Conservation (phyloP, 1,140 invertebrate species). For the Bombus confusus region DNA sequence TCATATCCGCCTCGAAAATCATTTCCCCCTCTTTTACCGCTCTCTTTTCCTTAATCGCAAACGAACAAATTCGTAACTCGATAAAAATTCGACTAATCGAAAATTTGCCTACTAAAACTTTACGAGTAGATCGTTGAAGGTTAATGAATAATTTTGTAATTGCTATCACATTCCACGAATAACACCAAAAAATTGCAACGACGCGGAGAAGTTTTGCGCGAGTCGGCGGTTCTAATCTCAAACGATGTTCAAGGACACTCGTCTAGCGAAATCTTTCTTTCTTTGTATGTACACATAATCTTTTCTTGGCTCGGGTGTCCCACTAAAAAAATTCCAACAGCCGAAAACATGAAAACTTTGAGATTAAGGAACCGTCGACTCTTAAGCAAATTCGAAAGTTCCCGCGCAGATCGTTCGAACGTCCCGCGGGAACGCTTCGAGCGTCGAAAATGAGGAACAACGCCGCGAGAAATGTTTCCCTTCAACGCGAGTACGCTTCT, state of each 20-base stretch:
- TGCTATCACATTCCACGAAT: not conserved
- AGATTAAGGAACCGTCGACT: not conserved
- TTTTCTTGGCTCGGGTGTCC: not conserved
- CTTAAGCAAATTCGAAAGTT: not conserved
- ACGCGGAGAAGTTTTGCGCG: not conserved
- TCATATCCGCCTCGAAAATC: not conserved
- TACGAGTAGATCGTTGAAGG: too few relatives aligned
- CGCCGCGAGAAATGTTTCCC: not conserved
- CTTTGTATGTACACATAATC: not conserved
- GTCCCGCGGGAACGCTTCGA: not conserved
- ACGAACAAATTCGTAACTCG: conserved; percentile 7
- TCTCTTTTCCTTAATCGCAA: not conserved
- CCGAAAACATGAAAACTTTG: not conserved
- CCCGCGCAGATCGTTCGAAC: not conserved
- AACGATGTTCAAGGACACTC: not conserved
- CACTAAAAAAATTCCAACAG: not conserved
- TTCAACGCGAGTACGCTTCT: not conserved
- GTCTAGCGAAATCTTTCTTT: not conserved
- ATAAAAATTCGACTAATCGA: conserved; percentile 20
- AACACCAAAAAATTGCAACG: conserved; percentile 11
- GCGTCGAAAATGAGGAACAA: conserved; percentile 16
- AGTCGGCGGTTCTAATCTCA: not conserved
- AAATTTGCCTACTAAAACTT: conserved; percentile 10
- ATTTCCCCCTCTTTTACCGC: not conserved
- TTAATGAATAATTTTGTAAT: not conserved